These are phyloP conservation scores for Aurelia aurita DNA, from an alignment of 30 jellyfish, hydroid and myxozoan genomes.

Conservation along the genomic window DNA sequence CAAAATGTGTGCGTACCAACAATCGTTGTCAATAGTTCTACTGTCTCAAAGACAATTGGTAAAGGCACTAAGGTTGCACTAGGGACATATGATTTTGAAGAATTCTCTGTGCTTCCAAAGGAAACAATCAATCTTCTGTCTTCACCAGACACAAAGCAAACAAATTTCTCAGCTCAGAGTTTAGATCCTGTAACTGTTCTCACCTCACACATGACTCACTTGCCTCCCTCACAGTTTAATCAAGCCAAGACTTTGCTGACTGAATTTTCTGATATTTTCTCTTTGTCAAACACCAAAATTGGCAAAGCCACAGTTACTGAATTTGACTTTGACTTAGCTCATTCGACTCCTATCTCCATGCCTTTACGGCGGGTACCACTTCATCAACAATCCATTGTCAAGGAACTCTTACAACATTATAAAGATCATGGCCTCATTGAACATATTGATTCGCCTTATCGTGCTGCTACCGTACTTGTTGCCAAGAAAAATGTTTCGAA, in stretches of 20 bases:
- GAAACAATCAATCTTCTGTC: too few species aligned
- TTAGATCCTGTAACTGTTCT: neutral
- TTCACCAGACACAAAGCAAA: too few species aligned
- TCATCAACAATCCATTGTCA: slow-evolving; percentile 28
- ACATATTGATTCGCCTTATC: slow-evolving; percentile 44
- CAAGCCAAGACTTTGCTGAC: slow-evolving; percentile 35
- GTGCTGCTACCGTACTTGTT: slow-evolving; percentile 56
- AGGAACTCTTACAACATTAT: slow-evolving; percentile 19
- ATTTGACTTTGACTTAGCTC: slow-evolving; percentile 26
- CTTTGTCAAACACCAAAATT: slow-evolving; percentile 38
- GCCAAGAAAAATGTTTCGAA: slow-evolving; percentile 38
- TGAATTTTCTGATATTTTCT: slow-evolving; percentile 38
- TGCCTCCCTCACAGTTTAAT: slow-evolving; percentile 37
- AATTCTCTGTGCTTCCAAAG: too few species aligned
- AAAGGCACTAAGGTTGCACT: slow-evolving; percentile 30
- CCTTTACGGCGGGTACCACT: slow-evolving; percentile 57
- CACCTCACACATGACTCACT: slow-evolving; percentile 39
- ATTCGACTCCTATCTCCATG: slow-evolving; percentile 38
- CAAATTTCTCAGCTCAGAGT: too few species aligned
- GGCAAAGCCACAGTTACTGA: slow-evolving; percentile 32
- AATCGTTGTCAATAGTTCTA: neutral
- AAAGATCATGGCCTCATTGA: slow-evolving; percentile 42
- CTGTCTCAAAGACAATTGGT: slow-evolving; percentile 22
- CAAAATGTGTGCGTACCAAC: neutral
- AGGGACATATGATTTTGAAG: slow-evolving; percentile 11